Percentiles rank a stretch among this genome's conserved stretches.
These are phyloP conservation scores for Glossophaga mutica DNA, from an alignment of 2,797 vertebrate genomes.

Conservation along the genomic window DNA sequence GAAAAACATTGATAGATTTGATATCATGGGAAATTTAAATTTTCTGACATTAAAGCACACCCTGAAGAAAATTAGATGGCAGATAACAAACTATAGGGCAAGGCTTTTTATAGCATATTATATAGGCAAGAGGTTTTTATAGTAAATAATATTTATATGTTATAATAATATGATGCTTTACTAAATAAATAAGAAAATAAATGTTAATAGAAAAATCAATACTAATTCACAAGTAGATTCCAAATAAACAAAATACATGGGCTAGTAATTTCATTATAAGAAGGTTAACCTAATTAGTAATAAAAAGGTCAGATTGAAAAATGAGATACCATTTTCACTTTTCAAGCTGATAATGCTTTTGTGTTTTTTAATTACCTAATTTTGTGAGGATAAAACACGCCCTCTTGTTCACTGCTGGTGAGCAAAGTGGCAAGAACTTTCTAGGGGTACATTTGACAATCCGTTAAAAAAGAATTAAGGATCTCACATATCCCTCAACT, in stretches of 20 bases:
- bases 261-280: conserved; percentile 22
- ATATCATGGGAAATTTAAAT: conserved; percentile 28
- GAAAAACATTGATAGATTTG: conserved; percentile 30
- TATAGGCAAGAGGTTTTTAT: background rate
- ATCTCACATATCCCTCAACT: background rate
- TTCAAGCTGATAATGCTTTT: conserved; percentile 18
- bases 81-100: background rate
- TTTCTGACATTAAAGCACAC: conserved; percentile 44
- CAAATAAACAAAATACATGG: background rate
- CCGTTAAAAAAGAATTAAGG: background rate
- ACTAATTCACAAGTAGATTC: conserved; percentile 15
- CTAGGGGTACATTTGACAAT: background rate
- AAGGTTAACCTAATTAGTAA: background rate
- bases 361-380: conserved; percentile 5
- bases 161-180: background rate
- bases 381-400: conserved; percentile 30
- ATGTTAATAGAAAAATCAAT: conserved; percentile 24
- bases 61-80: conserved; percentile 38
- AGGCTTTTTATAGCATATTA: background rate
- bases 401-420: background rate
- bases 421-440: background rate
- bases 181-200: conserved; percentile 22
- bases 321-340: conserved; percentile 5
- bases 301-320: conserved; percentile 43
- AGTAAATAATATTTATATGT: background rate